These are phyloP conservation scores for Mimachlamys varia DNA, from an alignment of 2,888 invertebrate genomes.

Conservation along the genomic window DNA sequence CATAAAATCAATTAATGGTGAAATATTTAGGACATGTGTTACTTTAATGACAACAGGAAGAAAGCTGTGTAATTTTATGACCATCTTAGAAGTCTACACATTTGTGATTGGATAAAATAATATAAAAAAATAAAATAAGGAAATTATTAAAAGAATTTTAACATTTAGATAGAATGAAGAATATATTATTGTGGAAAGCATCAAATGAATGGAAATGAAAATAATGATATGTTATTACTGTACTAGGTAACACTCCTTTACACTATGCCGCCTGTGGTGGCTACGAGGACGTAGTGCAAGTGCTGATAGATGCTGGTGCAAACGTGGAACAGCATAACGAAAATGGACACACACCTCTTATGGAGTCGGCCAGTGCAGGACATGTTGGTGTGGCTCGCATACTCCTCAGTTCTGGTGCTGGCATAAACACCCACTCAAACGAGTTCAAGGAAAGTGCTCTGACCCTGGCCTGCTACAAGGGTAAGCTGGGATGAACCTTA, in stretches of 20 bases:
- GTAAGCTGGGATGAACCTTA: constrained; percentile 62
- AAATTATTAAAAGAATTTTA: not conserved
- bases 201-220: not conserved
- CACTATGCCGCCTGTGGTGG: constrained; percentile 91
- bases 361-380: constrained; percentile 82
- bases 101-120: too few relatives aligned
- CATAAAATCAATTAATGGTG: too few relatives aligned
- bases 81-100: too few relatives aligned
- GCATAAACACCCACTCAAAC: constrained; percentile 99
- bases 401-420: constrained; percentile 95
- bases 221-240: not conserved
- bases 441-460: constrained; percentile 99
- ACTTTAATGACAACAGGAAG: not conserved
- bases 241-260: constrained; percentile 88
- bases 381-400: constrained; percentile 84
- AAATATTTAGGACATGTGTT: too few relatives aligned
- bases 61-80: not conserved
- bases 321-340: constrained; percentile 99
- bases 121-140: too few relatives aligned
- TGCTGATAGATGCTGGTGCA: constrained; percentile 93
- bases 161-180: not conserved
- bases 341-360: constrained; percentile 97
- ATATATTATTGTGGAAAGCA: not conserved
- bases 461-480: constrained; percentile 97
- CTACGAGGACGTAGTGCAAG: constrained; percentile 92